A percentile compares a stretch with the other conserved stretches of the same genome.
phyloP scores from a whole-genome alignment of 1,140 invertebrate genomes.

The Nixonia krombeini region DNA sequence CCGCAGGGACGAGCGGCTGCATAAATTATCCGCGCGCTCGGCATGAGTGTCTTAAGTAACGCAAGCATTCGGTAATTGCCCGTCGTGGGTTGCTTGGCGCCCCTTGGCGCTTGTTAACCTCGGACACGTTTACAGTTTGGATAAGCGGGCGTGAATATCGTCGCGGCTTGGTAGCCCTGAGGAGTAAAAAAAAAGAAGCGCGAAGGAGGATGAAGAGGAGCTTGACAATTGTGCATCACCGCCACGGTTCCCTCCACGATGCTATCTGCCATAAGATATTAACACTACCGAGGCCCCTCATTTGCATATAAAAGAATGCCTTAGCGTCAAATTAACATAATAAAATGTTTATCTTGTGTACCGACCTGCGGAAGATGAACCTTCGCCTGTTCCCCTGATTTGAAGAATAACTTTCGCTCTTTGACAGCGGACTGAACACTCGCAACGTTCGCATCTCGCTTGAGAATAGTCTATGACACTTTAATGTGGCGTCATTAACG shows the following conservation, averaged over 20 bases:
- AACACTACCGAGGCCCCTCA: background rate
- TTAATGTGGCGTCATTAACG: too few relatives aligned
- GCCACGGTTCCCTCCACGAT: background rate
- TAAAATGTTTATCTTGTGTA: background rate
- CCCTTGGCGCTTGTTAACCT: constrained; percentile 30
- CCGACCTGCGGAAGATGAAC: too few relatives aligned
- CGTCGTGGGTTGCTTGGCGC: constrained; percentile 16
- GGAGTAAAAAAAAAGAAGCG: background rate
- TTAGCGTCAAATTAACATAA: background rate
- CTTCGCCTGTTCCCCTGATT: too few relatives aligned
- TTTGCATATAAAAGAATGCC: background rate
- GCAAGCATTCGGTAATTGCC: constrained; percentile 35
- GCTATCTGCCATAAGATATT: background rate
- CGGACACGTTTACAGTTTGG: constrained; percentile 18
- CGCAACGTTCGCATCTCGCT: too few relatives aligned
- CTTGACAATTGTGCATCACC: constrained; percentile 32
- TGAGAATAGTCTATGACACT: too few relatives aligned
- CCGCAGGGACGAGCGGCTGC: constrained; percentile 7
- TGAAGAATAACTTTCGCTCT: too few relatives aligned
- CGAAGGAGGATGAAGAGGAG: constrained; percentile 21
- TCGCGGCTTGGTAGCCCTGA: constrained; percentile 2
- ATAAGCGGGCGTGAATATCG: constrained; percentile 10
- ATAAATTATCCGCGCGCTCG: constrained; percentile 28
- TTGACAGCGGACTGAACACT: too few relatives aligned
- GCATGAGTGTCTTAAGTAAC: constrained; percentile 30